These are phyloP conservation scores for Equus quagga DNA, from an alignment of 2,113 vertebrate species.

Conservation along the genomic window DNA sequence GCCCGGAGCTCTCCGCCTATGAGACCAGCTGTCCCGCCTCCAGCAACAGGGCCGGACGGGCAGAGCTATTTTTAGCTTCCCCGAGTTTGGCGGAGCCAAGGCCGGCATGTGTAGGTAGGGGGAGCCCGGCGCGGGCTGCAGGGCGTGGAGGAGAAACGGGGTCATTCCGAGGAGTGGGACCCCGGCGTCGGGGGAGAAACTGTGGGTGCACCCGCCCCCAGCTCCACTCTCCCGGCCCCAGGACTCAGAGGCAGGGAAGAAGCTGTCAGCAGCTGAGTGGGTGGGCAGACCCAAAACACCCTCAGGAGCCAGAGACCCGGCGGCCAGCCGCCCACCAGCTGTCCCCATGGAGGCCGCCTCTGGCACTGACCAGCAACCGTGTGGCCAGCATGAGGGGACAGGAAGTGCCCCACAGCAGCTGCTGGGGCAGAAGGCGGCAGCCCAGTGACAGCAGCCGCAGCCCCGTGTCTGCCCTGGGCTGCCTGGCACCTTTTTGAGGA, in stretches of 20 bases:
- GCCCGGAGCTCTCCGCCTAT: conserved; percentile 67
- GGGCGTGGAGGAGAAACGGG: not conserved
- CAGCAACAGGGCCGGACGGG: conserved; percentile 67
- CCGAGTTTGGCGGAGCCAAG: conserved; percentile 62
- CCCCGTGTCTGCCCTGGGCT: not conserved
- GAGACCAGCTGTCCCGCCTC: conserved; percentile 78
- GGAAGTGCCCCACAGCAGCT: not conserved
- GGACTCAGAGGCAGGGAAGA: not conserved
- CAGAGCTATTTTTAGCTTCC: conserved; percentile 80
- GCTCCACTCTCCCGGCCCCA: not conserved
- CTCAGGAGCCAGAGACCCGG: not conserved
- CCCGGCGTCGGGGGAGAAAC: not conserved
- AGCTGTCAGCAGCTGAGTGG: not conserved
- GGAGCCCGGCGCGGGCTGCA: not conserved
- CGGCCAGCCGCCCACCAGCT: not conserved
- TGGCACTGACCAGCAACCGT: not conserved
- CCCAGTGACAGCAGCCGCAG: not conserved
- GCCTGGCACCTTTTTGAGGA: not conserved
- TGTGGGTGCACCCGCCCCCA: not conserved
- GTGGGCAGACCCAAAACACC: not conserved
- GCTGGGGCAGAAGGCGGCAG: not conserved
- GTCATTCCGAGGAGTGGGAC: not conserved
- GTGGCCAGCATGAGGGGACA: not conserved
- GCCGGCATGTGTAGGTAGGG: conserved; percentile 68
- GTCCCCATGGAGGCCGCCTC: not conserved